phyloP scores from a whole-genome alignment of 2,888 invertebrate genomes.

The Andricus curvator region DNA sequence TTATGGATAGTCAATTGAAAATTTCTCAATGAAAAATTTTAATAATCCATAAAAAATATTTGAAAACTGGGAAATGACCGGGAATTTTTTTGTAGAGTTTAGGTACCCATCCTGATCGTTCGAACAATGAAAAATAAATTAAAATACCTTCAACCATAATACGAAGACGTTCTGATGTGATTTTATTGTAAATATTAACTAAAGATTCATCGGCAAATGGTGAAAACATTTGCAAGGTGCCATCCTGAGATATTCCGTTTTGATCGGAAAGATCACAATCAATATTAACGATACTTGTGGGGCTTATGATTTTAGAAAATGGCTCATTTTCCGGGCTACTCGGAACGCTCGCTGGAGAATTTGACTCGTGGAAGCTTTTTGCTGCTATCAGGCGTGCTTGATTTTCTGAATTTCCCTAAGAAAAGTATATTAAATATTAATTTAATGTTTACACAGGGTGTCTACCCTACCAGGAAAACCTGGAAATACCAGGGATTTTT shows the following conservation, averaged over 20 bases:
- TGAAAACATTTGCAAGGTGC: conserved; percentile 73
- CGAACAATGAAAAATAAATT: background rate
- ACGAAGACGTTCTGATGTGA: conserved; percentile 84
- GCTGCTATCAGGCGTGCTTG: conserved; percentile 59
- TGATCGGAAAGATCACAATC: conserved; percentile 82
- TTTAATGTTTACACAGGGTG: no score
- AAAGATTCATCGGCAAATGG: conserved; percentile 78
- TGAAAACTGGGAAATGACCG: no score
- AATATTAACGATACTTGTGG: conserved; percentile 80
- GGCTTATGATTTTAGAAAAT: conserved; percentile 53
- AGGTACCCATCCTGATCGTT: no score
- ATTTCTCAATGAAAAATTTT: no score
- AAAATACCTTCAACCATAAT: conserved; percentile 81
- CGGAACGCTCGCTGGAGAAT: conserved; percentile 63
- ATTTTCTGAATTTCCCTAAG: conserved; percentile 23
- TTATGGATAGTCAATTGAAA: no score
- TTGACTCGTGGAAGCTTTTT: conserved; percentile 57
- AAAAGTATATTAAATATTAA: background rate
- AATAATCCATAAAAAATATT: no score
- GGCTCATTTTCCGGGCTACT: conserved; percentile 67
- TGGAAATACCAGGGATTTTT: no score
- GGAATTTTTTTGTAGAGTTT: no score
- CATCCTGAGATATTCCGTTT: conserved; percentile 50
- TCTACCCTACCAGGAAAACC: no score
- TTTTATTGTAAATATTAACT: conserved; percentile 81